Conservation (phyloP, 2,888 invertebrate species). For the Exephanes ischioxanthus region DNA sequence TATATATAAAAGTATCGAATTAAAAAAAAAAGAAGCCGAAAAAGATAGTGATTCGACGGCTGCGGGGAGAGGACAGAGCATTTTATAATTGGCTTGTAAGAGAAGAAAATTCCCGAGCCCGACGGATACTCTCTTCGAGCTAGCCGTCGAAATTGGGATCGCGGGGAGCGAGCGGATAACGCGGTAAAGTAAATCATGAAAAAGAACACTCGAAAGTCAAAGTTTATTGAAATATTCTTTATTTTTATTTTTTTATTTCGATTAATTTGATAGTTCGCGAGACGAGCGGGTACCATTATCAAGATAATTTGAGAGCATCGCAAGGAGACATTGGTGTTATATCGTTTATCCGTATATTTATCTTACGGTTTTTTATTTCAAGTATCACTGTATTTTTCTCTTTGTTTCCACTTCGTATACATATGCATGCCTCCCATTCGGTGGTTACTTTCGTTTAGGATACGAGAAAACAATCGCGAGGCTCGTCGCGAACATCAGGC, state of each 20-base stretch:
- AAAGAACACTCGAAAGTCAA: constrained; percentile 14
- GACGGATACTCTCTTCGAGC: constrained; percentile 18
- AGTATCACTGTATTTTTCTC: neutral
- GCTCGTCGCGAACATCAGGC: constrained; percentile 1
- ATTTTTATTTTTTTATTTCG: constrained; percentile 7
- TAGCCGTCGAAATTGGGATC: neutral
- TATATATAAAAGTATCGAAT: constrained; percentile 25
- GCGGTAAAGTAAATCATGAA: constrained; percentile 42
- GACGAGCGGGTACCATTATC: neutral
- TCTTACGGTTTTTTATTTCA: neutral
- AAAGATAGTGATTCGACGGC: neutral
- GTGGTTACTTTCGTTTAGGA: constrained; percentile 19
- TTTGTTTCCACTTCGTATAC: neutral
- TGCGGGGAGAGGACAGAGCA: neutral
- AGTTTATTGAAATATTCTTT: constrained; percentile 24
- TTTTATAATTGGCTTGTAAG: neutral
- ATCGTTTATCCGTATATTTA: constrained; percentile 10
- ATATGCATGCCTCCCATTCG: constrained; percentile 13
- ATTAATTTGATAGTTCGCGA: constrained; percentile 1
- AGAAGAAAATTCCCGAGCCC: neutral
- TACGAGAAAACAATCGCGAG: constrained; percentile 20
- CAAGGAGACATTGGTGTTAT: constrained; percentile 21
- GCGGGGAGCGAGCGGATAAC: constrained; percentile 1
- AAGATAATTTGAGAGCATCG: constrained; percentile 6
- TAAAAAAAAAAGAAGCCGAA: neutral